Evolutionary conservation across 2,888 invertebrate genomes (phyloP).

Genomic region (Diachrysia chrysitis): DNA sequence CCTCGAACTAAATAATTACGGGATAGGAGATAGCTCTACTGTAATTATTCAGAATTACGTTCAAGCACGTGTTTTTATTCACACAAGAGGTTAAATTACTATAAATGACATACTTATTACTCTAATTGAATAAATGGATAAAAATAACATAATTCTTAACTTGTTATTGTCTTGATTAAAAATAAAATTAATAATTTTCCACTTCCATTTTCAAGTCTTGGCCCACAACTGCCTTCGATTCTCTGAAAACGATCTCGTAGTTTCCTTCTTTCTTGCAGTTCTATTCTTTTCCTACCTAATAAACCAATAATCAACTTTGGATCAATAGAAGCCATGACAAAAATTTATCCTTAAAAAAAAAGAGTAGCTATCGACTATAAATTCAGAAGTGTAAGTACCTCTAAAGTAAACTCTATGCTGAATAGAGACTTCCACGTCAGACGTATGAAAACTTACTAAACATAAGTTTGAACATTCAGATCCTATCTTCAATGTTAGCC

Average conservation of each 20-base stretch:
- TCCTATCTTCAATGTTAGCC: not conserved
- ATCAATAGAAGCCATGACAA: too few relatives aligned
- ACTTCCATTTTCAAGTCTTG: too few relatives aligned
- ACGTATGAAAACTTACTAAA: conserved; percentile 2
- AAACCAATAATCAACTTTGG: too few relatives aligned
- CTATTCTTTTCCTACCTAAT: too few relatives aligned
- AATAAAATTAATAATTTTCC: not conserved
- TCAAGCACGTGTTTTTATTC: not conserved
- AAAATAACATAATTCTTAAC: too few relatives aligned
- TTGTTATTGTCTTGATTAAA: not conserved
- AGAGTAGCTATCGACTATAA: too few relatives aligned
- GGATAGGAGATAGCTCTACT: not conserved
- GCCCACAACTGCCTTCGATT: too few relatives aligned
- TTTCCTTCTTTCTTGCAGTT: too few relatives aligned
- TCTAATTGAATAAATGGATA: too few relatives aligned
- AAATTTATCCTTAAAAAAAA: too few relatives aligned
- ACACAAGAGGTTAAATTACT: not conserved
- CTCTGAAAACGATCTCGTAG: too few relatives aligned
- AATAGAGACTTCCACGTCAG: not conserved
- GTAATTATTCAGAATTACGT: not conserved
- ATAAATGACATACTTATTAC: not conserved
- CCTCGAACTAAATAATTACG: not conserved
- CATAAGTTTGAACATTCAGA: conserved; percentile 1
- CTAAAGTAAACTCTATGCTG: not conserved
- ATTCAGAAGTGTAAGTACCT: not conserved